Base-by-base conservation (phyloP, 1,140 invertebrate species). In the Micrasema minimum region DNA sequence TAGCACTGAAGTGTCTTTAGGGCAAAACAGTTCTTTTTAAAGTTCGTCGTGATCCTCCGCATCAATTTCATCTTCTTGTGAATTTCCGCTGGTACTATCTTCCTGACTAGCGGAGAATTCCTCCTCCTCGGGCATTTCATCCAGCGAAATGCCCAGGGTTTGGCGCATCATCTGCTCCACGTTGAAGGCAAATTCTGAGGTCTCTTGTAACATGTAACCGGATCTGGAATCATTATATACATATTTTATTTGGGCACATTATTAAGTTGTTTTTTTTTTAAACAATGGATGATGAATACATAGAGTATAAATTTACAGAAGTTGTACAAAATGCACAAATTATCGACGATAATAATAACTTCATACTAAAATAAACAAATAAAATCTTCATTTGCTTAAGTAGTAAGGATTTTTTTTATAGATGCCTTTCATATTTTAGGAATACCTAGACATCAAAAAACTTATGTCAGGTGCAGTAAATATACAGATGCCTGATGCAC, bases 131-230 rank as follows among this genome's bases (percentile, higher is more conserved):
- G 87, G 82, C 69, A 83, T 77, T 75, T 95, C 95, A 75, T 95
- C 90, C 11, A 90, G 72, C 7, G 93, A 84, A 45, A 98, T 88
- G n/a, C 94, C 93, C 23, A 98, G 78, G 1, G 89, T 91, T 76
- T 93, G 89, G 46, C 90, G 84, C 88, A 98, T 89, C 85, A 97
- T 90, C n/a, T 83, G 83, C 79, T 99, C 96, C 14, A 99, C 91
- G 69, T 92, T 90, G 5, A 91, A 87, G 0, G 96, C 95, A 84
- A 98, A 99, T 23, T 89, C 89, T 2, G 90, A 85, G 0, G 96
- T 95, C 79, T 99, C 96, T 72, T 88, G 87, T 0, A 99, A 82
- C 88, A 92, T 91, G 78, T 90, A 99, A 0, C 96, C 96, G 4
- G 95, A 97, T 38, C 86, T 75, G 48, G 9, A 69, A 37, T 50